Conservation (phyloP, 2,113 vertebrate species). For the Epinephelus fuscoguttatus region DNA sequence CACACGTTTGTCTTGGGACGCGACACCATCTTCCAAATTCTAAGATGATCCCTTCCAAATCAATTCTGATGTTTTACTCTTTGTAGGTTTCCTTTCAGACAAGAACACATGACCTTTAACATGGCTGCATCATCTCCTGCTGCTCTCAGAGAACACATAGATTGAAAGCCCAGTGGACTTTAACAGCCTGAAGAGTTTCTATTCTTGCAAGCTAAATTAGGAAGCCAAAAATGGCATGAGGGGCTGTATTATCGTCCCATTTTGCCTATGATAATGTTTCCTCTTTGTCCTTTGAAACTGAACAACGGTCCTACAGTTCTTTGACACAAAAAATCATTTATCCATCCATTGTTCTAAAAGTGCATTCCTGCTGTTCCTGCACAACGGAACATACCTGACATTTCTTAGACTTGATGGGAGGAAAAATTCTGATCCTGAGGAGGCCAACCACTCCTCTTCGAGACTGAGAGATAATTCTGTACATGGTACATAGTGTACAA, state of each 20-base stretch:
- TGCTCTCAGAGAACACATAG: slow-evolving; percentile 44
- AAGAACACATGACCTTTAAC: slow-evolving; percentile 61
- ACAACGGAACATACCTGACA: background rate
- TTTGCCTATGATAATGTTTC: slow-evolving; percentile 45
- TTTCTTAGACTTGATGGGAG: background rate
- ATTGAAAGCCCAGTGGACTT: slow-evolving; percentile 60
- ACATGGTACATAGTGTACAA: background rate
- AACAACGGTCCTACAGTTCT: background rate
- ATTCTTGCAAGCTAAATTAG: slow-evolving; percentile 71
- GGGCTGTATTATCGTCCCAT: slow-evolving; percentile 57
- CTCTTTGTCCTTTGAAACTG: slow-evolving; percentile 47
- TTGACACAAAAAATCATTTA: background rate
- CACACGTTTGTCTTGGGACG: background rate
- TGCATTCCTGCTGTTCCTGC: background rate
- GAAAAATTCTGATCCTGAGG: background rate
- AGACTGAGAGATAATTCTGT: background rate
- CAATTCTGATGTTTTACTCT: background rate
- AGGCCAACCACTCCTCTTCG: background rate
- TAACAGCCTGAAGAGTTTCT: slow-evolving; percentile 69
- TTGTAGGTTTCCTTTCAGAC: slow-evolving; percentile 17
- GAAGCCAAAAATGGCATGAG: slow-evolving; percentile 63
- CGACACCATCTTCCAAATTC: too few relatives aligned
- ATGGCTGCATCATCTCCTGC: slow-evolving; percentile 16
- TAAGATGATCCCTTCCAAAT: background rate
- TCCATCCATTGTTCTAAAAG: background rate